These are phyloP conservation scores for Epizoanthus scotinus DNA, from an alignment of 92 coral and sea anemone genomes.

Conservation along the genomic window DNA sequence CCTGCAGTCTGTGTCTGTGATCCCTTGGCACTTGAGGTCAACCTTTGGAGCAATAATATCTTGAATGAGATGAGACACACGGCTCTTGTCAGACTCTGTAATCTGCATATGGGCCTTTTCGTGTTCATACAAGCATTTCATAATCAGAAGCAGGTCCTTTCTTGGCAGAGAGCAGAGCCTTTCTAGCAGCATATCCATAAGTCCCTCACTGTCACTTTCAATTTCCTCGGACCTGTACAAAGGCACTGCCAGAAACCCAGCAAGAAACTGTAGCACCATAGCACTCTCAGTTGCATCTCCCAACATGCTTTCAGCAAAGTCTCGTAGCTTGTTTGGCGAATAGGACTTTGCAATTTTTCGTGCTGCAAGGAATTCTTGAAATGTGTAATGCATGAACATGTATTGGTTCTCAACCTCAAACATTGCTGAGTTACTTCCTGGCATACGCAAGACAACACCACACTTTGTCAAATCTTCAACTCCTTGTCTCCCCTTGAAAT, in stretches of 20 bases:
- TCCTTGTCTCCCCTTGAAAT: slow-evolving; percentile 29
- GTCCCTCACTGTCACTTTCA: slow-evolving; percentile 16
- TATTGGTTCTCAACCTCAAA: slow-evolving; percentile 37
- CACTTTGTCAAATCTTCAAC: slow-evolving; percentile 35
- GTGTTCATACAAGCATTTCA: slow-evolving; percentile 38
- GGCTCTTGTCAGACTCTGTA: slow-evolving; percentile 22
- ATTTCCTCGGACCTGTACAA: slow-evolving; percentile 23
- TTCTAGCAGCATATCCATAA: slow-evolving; percentile 27
- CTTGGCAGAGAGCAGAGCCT: slow-evolving; percentile 13
- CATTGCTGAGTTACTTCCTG: slow-evolving; percentile 33
- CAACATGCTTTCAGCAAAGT: slow-evolving; percentile 19
- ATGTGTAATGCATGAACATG: slow-evolving; percentile 36
- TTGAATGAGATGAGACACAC: slow-evolving; percentile 18
- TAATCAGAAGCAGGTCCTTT: slow-evolving; percentile 4
- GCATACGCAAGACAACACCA: slow-evolving; percentile 32
- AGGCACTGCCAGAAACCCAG: slow-evolving; percentile 38
- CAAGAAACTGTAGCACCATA: slow-evolving; percentile 38
- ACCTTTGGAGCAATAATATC: slow-evolving; percentile 28
- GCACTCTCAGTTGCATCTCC: slow-evolving; percentile 39
- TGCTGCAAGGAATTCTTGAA: slow-evolving; percentile 42
- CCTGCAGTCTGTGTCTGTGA: slow-evolving; percentile 33
- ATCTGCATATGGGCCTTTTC: slow-evolving; percentile 13
- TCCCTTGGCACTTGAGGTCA: slow-evolving; percentile 20
- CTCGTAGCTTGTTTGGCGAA: slow-evolving; percentile 11
- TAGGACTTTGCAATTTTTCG: slow-evolving; percentile 21